Base-by-base conservation (phyloP, 2,113 vertebrate genomes). In the Stigmatopora argus region DNA sequence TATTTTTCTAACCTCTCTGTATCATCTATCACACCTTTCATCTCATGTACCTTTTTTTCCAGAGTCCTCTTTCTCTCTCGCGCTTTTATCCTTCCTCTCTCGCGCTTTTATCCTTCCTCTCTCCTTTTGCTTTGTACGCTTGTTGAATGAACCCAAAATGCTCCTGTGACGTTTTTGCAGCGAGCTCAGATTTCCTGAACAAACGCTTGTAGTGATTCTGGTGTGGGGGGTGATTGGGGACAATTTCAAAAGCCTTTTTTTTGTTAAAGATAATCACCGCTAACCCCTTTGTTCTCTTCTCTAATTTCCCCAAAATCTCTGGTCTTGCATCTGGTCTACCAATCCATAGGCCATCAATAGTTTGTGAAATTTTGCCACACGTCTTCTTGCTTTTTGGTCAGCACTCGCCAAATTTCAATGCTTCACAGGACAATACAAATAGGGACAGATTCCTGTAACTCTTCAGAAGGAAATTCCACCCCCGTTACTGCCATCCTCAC, bases 161-260 rank as follows among this genome's bases (percentile, higher is more conserved):
- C 75, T 83, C 82, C 84, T 62, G 72, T 67, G 67, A 38, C 61
- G 45, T 77, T 78, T 82, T 79, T 67, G 74, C 79, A 82, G 76
- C 82, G 78, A 60, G 75, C 74, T 83, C 70, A 3, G 58, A 79
- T 88, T 86, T 86, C 83, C 73, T 79, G 73, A 51, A n/a, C 74
- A 60, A 9, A n/a, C 10, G 4, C 41, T 45, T 23, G 44, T 18
- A 14, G 70, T 41, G 31, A 3, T 31, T 31, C 26, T 31, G 26
- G 65, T 19, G 0, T 14, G 62, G 14, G 41, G 67, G 52, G 69
- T 67, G 51, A 65, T 23, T 59, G 46, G 71, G 58, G 70, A 68
- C 53, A 71, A 68, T 74, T 83, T 85, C 75, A 71, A 74, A 85
- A 70, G 61, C 64, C 23, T 55, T 71, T 71, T 31, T 1, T 31